Conservation (phyloP, 2,888 invertebrate species). For the Plebejus argus region DNA sequence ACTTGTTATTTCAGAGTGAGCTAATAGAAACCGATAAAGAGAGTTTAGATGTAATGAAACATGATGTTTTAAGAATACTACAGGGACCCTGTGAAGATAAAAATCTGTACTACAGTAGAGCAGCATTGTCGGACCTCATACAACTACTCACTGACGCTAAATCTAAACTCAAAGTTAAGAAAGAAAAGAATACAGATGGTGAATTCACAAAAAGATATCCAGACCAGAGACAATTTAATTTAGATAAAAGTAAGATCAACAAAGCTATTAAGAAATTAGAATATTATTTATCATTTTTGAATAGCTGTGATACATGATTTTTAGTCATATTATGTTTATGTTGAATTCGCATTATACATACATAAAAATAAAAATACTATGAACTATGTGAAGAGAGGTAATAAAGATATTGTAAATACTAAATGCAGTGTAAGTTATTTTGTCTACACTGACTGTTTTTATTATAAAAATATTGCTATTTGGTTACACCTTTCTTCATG, state of each 20-base stretch:
- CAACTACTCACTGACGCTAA: conserved; percentile 76
- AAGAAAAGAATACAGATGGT: conserved; percentile 47
- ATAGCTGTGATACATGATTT: conserved; percentile 54
- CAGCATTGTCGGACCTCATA: conserved; percentile 85
- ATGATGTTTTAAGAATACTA: conserved; percentile 82
- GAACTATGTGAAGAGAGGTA: neutral
- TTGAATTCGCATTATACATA: neutral
- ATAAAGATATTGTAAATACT: neutral
- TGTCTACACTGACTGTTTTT: no score
- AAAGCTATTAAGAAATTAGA: conserved; percentile 84
- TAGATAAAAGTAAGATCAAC: conserved; percentile 78
- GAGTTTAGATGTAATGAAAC: conserved; percentile 79
- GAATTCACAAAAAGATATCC: conserved; percentile 81
- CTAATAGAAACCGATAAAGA: conserved; percentile 79
- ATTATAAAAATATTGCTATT: no score
- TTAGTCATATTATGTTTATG: neutral
- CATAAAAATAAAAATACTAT: neutral
- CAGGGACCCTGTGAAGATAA: conserved; percentile 80
- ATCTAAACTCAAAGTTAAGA: conserved; percentile 46
- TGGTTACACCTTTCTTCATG: neutral
- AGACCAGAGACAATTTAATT: conserved; percentile 72
- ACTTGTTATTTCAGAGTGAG: conserved; percentile 75
- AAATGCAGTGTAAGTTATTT: neutral
- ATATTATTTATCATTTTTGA: conserved; percentile 85
- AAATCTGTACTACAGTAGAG: conserved; percentile 79